phyloP scores from a whole-genome alignment of 23 tunicate species.

The Pegea sp. region DNA sequence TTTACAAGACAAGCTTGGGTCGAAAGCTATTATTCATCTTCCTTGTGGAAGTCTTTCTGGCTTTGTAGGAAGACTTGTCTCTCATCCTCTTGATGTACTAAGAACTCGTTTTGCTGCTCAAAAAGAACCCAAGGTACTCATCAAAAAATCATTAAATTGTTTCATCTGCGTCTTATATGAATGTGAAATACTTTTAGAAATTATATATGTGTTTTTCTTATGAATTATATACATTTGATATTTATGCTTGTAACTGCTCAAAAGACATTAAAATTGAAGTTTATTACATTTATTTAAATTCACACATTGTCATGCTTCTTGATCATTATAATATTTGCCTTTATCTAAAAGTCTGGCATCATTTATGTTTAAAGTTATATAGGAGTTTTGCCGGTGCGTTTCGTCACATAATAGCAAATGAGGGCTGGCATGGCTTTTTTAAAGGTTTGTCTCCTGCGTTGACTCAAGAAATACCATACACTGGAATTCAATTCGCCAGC shows the following conservation, averaged over 20 bases:
- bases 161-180: no score
- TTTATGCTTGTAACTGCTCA: no score
- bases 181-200: no score
- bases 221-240: no score
- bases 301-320: no score
- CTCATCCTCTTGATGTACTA: conserved; percentile 82
- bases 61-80: conserved; percentile 14
- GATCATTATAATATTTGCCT: no score
- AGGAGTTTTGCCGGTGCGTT: conserved; percentile 9
- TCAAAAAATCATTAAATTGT: no score
- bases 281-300: no score
- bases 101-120: conserved; percentile 90
- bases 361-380: no score
- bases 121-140: conserved; percentile 68
- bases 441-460: conserved; percentile 54
- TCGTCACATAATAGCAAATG: conserved; percentile 11
- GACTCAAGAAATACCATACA: conserved; percentile 40
- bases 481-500: conserved; percentile 43
- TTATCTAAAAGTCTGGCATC: no score
- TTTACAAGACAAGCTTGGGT: conserved; percentile 9
- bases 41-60: conserved; percentile 55
- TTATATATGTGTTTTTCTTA: no score
- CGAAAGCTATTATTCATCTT: conserved; percentile 11
- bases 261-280: no score
- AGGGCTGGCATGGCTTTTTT: conserved; percentile 41